Evolutionary conservation across 2,113 vertebrate species (phyloP), one percentile per base, ranked within the genome.

Genomic region (Struthidea cinerea): DNA sequence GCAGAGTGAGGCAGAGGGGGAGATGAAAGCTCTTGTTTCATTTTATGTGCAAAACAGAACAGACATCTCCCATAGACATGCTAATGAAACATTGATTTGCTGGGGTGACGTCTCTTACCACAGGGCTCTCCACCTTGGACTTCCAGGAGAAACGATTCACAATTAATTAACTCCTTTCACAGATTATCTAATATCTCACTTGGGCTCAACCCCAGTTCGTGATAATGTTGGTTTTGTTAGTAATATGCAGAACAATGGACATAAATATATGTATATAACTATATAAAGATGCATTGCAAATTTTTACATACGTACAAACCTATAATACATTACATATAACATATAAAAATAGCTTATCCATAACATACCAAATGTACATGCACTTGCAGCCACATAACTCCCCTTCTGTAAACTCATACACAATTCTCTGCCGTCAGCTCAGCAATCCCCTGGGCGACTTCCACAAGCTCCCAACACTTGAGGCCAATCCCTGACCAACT

Each of bases 21-120:
- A 97, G 96, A 96, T 96, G 94, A 96, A 97, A 97, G 96, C 91
- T 92, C 74, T 55, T 75, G 74, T 92, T 96, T 85, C 93, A 94
- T 98, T 98, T 98, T 97, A 98, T 97, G 98, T 98, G 98, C 98
- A 98, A 99, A 99, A 53, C 56, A 96, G 86, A 97, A 97, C 98
- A 99, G 98, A 98, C 98, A 97, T 97, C 98, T 97, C 97, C 98
- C 98, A 98, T 97, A 98, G 98, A 98, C 98, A 98, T 98, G 98
- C 98, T 98, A 99, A 99, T 98, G 98, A 98, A 98, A 98, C 97
- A 97, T 97, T 96, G 97, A 97, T 98, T 96, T 80, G 97, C 96
- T 96, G 96, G 97, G 97, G 96, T 98, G 97, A 82, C 3, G 27
- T 69, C 71, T 95, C 57, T 91, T 94, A 95, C 96, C 94, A 85